Conservation (phyloP, 2,888 invertebrate species). For the Xestobium rufovillosum region DNA sequence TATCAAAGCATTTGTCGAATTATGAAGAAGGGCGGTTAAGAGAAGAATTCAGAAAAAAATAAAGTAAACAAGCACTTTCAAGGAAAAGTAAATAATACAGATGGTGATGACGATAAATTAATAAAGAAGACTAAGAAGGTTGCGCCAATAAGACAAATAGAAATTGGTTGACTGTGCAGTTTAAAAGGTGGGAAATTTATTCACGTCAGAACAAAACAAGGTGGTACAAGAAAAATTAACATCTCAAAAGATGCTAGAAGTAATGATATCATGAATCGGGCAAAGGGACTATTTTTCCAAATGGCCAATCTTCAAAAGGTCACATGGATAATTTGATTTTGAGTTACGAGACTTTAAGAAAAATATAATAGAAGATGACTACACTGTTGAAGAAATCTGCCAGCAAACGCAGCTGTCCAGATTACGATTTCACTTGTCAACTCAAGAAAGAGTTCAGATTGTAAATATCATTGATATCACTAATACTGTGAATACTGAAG, state of each 20-base stretch:
- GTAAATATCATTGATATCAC: too few species aligned
- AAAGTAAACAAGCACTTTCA: not conserved
- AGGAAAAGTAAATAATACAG: not conserved
- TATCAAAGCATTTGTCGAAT: not conserved
- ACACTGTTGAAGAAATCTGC: not conserved
- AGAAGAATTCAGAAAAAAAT: not conserved
- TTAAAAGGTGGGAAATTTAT: not conserved
- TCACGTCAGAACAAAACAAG: slow-evolving; percentile 1
- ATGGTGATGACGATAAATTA: not conserved
- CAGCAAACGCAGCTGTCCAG: not conserved
- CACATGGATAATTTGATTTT: not conserved
- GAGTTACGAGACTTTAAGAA: slow-evolving; percentile 1
- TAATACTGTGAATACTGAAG: too few species aligned
- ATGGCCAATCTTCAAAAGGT: not conserved
- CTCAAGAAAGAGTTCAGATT: too few species aligned
- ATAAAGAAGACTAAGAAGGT: not conserved
- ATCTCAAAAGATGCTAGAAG: not conserved
- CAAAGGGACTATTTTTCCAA: not conserved
- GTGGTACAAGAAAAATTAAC: slow-evolving; percentile 2
- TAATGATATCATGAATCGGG: not conserved
- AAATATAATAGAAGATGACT: not conserved
- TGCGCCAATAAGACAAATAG: not conserved
- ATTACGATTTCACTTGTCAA: not conserved
- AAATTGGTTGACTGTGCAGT: not conserved
- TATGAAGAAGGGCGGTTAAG: too few species aligned